Evolutionary conservation across 2,113 vertebrate genomes (phyloP).

Genomic region (Macquaria australasica): DNA sequence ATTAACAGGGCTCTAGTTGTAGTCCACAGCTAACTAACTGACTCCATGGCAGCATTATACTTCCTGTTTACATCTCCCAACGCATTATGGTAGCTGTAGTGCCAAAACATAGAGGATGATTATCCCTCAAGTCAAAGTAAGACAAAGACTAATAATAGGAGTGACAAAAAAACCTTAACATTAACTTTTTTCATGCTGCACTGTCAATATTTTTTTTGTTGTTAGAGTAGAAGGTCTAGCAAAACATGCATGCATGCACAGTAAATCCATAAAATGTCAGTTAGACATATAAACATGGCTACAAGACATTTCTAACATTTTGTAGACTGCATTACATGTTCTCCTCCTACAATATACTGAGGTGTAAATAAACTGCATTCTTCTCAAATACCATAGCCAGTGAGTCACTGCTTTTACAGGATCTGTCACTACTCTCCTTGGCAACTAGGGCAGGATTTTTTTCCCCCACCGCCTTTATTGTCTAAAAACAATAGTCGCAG

Average conservation of each 20-base stretch:
- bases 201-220: too few relatives aligned
- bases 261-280: neutral
- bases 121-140: neutral
- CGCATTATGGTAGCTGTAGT: neutral
- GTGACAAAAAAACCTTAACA: neutral
- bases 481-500: constrained; percentile 61
- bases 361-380: constrained; percentile 40
- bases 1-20: too few relatives aligned
- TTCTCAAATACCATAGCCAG: constrained; percentile 28
- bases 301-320: neutral
- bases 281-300: neutral
- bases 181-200: neutral
- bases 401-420: constrained; percentile 46
- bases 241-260: neutral
- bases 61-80: neutral
- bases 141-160: neutral
- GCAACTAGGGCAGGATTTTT: constrained; percentile 33
- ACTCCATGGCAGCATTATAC: neutral
- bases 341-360: constrained; percentile 10
- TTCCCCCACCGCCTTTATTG: constrained; percentile 40
- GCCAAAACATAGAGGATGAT: neutral
- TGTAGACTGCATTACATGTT: neutral
- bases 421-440: constrained; percentile 44
- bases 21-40: neutral
- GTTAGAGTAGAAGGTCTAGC: neutral